Base-by-base conservation (phyloP, 2,888 invertebrate genomes). In the Acanthoscelides obtectus region DNA sequence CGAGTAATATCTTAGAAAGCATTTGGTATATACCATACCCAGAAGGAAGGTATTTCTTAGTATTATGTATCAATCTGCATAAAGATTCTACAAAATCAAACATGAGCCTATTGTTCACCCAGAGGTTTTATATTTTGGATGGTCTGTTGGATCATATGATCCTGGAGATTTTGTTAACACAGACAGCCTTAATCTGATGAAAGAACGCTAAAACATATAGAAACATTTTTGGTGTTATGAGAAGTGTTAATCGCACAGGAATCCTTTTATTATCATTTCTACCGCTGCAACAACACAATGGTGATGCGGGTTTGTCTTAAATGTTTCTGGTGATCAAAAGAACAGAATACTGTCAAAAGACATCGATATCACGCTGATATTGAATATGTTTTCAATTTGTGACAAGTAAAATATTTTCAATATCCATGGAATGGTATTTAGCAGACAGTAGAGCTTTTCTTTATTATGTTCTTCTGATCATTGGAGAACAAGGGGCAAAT, bases 291-390 rank as follows among this genome's bases (percentile, higher is more conserved):
- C 72, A 71, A 66, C 63, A 68, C 69, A 75, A 73, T 74, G 77
- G 75, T 74, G 76, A 77, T 74, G 75, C 72, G 70, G 75, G 75
- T 73, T 72, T 71, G 75, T 69, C 69, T 69, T 66, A 64, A 25
- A 22, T 68, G 17, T 17, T 12, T 12, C 45, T 1, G 17, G 17
- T 45, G 17, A 45, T 45, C 45, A 45, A 12, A 45, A 45, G 45
- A 12, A 12, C 17, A 45, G 45, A 45, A 45, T 45, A 45, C 5
- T 6, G 17, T 45, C 12, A 12, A 12, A 12, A 3, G 45, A 12
- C 45, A 45, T 45, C 1, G 45, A 45, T 45, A 45, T 45, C n/a
- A 68, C 22, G 63, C 20, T 67, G 69, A 45, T 67, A 72, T 45
- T 45, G 45, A 45, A 45, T 45, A 45, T 45, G 45, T 45, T 45